These are phyloP conservation scores for Amphipoea oculea DNA, from an alignment of 2,888 invertebrate genomes.

Conservation along the genomic window DNA sequence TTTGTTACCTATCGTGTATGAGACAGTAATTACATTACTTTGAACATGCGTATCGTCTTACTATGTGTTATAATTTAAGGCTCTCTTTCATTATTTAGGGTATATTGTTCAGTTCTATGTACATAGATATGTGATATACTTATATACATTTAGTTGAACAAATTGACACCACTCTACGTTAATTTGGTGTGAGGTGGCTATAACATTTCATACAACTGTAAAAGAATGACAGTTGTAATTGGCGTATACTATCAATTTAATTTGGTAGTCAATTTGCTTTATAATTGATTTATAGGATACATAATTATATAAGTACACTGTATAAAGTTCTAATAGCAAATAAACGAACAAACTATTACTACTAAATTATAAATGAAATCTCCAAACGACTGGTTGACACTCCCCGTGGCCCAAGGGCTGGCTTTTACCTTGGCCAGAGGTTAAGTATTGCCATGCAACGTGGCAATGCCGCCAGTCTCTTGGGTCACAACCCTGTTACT, in stretches of 20 bases:
- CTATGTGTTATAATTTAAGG: slow-evolving; percentile 23
- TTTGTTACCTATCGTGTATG: slow-evolving; percentile 24
- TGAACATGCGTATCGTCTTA: slow-evolving; percentile 35
- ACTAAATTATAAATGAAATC: not conserved
- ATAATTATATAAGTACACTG: not conserved
- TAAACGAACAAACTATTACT: not conserved
- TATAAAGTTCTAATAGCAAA: not conserved
- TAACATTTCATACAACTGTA: not conserved
- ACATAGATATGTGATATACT: too few species aligned
- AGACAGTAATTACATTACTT: slow-evolving; percentile 42
- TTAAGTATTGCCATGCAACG: not conserved
- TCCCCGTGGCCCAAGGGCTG: not conserved
- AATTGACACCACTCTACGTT: not conserved
- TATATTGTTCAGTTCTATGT: not conserved
- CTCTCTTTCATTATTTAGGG: slow-evolving; percentile 7
- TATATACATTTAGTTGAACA: not conserved
- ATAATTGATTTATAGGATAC: not conserved
- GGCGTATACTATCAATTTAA: not conserved
- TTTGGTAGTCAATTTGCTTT: not conserved
- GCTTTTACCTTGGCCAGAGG: not conserved
- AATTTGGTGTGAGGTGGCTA: not conserved
- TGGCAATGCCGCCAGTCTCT: not conserved
- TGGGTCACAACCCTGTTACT: too few species aligned
- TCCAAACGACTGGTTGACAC: not conserved
- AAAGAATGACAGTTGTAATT: not conserved